Evolutionary conservation across 92 coral and sea anemone species (phyloP).

Genomic region (Porites cylindrica): DNA sequence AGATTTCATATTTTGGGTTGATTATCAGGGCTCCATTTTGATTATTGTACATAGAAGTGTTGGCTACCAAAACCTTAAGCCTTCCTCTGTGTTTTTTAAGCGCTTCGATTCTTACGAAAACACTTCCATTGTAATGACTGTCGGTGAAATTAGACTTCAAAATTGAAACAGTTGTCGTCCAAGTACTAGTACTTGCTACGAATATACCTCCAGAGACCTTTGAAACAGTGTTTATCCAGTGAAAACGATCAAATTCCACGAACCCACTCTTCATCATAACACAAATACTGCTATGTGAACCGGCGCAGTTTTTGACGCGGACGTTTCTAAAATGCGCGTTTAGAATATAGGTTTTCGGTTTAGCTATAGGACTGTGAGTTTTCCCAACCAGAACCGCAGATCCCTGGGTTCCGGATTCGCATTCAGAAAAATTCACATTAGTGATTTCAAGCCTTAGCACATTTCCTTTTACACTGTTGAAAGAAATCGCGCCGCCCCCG

Average conservation of each 20-base stretch:
- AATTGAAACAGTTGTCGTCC: constrained; percentile 10
- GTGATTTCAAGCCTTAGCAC: constrained; percentile 9
- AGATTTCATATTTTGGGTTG: constrained; percentile 27
- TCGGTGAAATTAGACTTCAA: constrained; percentile 9
- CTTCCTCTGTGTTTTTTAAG: constrained; percentile 17
- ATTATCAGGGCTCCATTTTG: constrained; percentile 8
- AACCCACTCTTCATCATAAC: constrained; percentile 9
- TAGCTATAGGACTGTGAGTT: not conserved
- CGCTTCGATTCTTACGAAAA: constrained; percentile 7
- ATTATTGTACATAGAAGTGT: constrained; percentile 13
- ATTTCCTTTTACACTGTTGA: not conserved
- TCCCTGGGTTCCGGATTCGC: constrained; percentile 14
- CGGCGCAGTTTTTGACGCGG: constrained; percentile 5
- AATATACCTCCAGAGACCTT: constrained; percentile 3
- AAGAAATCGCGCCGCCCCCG: constrained; percentile 50
- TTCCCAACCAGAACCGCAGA: constrained; percentile 26
- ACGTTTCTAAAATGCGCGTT: constrained; percentile 3
- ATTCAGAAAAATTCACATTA: constrained; percentile 26
- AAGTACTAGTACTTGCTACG: not conserved
- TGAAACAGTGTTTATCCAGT: not conserved
- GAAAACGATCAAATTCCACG: constrained; percentile 7
- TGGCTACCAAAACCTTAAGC: not conserved
- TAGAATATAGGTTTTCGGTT: constrained; percentile 20
- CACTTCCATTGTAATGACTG: constrained; percentile 4
- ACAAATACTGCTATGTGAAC: not conserved